Percentiles rank a stretch among this genome's conserved stretches.
Evolutionary conservation across 2,888 invertebrate genomes (phyloP).

Genomic region (Spilosoma lubricipeda): DNA sequence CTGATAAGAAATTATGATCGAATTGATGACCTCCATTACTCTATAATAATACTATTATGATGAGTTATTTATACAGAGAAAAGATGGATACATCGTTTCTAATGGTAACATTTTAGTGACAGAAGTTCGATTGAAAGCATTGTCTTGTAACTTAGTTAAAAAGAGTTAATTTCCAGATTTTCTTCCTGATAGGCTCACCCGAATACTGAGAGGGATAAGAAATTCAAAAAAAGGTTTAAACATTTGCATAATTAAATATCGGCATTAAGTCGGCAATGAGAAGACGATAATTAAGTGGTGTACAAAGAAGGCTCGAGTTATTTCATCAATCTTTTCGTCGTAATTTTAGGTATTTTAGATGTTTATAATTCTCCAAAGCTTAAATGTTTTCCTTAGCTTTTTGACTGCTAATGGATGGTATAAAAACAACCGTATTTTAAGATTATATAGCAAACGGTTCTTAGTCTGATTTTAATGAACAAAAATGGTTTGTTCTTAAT

Average conservation of each 20-base stretch:
- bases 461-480: conserved; percentile 63
- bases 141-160: background rate
- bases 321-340: conserved; percentile 59
- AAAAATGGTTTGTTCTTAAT: conserved; percentile 46
- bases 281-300: conserved; percentile 71
- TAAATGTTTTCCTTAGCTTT: conserved; percentile 62
- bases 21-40: no score
- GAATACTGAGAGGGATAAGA: conserved; percentile 53
- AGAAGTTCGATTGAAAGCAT: no score
- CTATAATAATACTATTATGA: no score
- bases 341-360: conserved; percentile 58
- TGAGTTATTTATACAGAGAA: no score
- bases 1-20: background rate
- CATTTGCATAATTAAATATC: conserved; percentile 80
- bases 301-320: conserved; percentile 60
- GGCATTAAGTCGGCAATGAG: conserved; percentile 67
- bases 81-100: no score
- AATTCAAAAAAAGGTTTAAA: conserved; percentile 61
- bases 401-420: conserved; percentile 68
- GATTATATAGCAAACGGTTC: conserved; percentile 57
- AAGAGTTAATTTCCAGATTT: background rate
- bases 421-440: conserved; percentile 63
- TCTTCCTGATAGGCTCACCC: background rate
- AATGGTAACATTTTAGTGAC: no score
- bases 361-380: conserved; percentile 64